Evolutionary conservation across 92 coral and sea anemone species (phyloP), one percentile per base, ranked within the genome.

Genomic region (Umimayanthus kanabou): DNA sequence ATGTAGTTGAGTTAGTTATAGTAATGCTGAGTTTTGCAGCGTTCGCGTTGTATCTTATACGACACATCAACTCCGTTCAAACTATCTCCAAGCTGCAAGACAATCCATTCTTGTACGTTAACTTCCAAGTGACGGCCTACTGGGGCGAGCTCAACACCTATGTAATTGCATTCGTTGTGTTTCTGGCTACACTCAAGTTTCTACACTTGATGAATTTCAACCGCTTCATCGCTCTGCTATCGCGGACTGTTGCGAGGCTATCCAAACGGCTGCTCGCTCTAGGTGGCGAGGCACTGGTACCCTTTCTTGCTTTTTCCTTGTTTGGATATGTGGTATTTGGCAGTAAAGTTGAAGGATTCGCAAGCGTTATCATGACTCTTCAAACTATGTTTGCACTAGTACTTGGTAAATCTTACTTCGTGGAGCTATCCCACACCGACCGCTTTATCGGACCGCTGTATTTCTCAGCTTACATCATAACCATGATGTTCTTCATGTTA

Each of bases 161-260:
- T 57, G 87, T 92, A 8, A 87, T 92, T 7, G 86, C 79, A 28
- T 87, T 79, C 91, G 79, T 92, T 26, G 94, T 92, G 43, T 92
- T 92, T 61, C 88, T 92, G 5, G 94, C 94, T 20, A 92, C 92
- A 5, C 87, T 92, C 28, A 92, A 92, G 85, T 90, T 92, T 73
- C 85, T 92, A 15, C 92, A 67, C n/a, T 87, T 92, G 9, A 42
- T 92, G 91, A 92, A 84, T n/a, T 92, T 92, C 75, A 89, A 89
- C 86, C 89, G 92, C 25, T 90, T 89, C 82, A 92, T 92, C 76
- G 72, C 89, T 29, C 77, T 92, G 16, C 88, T 92, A 10, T 80
- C 89, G n/a, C 89, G 85, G 39, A 90, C 90, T 40, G 66, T 92
- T 77, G 77, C 86, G 2, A 69, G 76, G 55, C 76, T 89, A 37